Percentiles rank a stretch among this genome's conserved stretches.
Conservation (phyloP, 2,797 vertebrate genomes). For the Chrysocyon brachyurus region DNA sequence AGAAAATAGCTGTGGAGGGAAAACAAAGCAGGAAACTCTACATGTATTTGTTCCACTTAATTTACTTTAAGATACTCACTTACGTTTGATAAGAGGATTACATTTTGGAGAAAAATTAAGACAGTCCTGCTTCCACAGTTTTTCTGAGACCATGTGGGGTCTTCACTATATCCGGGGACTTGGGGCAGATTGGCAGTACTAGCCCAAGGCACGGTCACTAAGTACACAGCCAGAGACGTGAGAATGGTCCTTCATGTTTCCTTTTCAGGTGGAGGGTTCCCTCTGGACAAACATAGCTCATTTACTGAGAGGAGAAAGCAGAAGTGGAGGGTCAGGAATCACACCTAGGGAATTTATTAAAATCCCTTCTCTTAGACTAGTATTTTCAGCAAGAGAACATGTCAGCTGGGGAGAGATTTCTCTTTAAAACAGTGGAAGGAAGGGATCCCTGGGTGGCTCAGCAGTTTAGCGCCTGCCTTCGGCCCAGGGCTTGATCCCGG, state of each 20-base stretch:
- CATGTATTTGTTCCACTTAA: not conserved
- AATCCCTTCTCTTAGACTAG: not conserved
- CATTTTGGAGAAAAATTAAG: not conserved
- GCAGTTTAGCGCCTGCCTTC: too few species aligned
- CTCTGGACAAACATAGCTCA: not conserved
- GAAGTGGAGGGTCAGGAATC: not conserved
- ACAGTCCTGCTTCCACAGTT: not conserved
- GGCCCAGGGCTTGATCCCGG: too few species aligned
- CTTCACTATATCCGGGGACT: not conserved
- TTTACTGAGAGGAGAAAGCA: not conserved
- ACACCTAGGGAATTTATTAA: not conserved
- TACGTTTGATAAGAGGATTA: not conserved
- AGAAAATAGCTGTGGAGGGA: not conserved
- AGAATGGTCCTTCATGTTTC: not conserved
- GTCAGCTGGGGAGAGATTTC: not conserved
- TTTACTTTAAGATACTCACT: not conserved
- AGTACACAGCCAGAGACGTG: not conserved
- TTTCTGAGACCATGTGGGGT: not conserved
- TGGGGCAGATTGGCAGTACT: not conserved
- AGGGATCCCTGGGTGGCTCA: too few species aligned
- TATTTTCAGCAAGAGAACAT: not conserved
- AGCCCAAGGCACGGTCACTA: not conserved
- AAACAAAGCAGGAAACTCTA: not conserved
- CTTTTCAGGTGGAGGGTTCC: not conserved
- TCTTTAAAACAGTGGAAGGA: not conserved